Percentiles rank a stretch among this genome's conserved stretches.
Evolutionary conservation across 2,888 invertebrate species (phyloP).

Genomic region (Scaptomyza caliginosa): DNA sequence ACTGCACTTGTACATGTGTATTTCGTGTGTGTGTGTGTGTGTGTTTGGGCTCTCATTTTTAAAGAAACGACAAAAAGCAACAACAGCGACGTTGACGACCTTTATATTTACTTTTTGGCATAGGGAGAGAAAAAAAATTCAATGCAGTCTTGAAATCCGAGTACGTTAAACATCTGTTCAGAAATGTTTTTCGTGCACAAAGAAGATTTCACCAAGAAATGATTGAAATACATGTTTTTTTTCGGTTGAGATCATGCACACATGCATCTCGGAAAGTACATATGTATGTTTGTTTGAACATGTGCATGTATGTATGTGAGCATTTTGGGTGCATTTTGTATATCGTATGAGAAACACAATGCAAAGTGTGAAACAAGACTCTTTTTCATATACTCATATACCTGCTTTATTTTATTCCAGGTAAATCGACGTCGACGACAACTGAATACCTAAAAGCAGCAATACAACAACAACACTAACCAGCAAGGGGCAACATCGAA

Average conservation of each 20-base stretch:
- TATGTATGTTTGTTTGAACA: not conserved
- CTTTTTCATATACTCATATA: constrained; percentile 68
- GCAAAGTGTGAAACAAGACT: constrained; percentile 77
- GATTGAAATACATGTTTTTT: constrained; percentile 38
- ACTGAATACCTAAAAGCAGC: constrained; percentile 72
- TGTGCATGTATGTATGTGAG: constrained; percentile 16
- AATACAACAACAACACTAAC: constrained; percentile 42
- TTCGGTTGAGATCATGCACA: constrained; percentile 20
- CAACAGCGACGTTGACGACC: constrained; percentile 23
- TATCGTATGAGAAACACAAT: constrained; percentile 57
- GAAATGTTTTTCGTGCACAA: constrained; percentile 46
- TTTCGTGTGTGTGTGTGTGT: constrained; percentile 16
- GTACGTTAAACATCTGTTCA: constrained; percentile 70
- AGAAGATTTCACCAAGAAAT: constrained; percentile 73
- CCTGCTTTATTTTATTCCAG: constrained; percentile 78
- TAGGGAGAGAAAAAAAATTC: constrained; percentile 22
- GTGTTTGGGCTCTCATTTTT: constrained; percentile 54
- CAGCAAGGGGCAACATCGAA: constrained; percentile 52
- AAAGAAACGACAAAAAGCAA: constrained; percentile 40
- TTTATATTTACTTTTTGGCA: constrained; percentile 62
- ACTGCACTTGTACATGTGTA: constrained; percentile 32
- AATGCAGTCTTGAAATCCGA: constrained; percentile 67
- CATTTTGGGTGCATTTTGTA: constrained; percentile 42
- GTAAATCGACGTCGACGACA: constrained; percentile 74
- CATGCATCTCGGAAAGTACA: constrained; percentile 24